Base-by-base conservation (phyloP, 2,113 vertebrate species). In the Ceyx melanurus region DNA sequence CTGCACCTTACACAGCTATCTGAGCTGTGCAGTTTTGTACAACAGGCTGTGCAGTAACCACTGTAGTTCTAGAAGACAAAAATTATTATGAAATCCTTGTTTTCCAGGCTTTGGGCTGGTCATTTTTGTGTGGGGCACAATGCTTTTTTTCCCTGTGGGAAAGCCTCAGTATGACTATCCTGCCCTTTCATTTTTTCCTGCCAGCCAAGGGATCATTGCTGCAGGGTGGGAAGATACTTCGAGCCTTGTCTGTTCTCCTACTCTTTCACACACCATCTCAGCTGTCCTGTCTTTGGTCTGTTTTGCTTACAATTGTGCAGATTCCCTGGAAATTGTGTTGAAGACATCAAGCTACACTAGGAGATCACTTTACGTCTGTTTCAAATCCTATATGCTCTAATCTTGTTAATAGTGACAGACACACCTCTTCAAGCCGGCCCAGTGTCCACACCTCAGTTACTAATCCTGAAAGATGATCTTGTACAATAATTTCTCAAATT, bases 391-490 rank as follows among this genome's bases (percentile, higher is more conserved):
- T 58, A 31, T 85, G 31, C 60, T 82, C 92, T 95, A 57, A 93
- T 94, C 93, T 88, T 97, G 91, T 93, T 92, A 92, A 95, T 71
- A 71, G 71, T 95, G 95, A 96, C 88, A 96, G 92, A 96, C 2
- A 0, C 42, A 75, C 48, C 73, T 31, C 92, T 94, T 84, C 76
- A 83, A 88, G 86, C 67, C 90, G 76, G 43, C 18, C 62, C 2
- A 0, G 35, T 35, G 80, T 94, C 95, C 86, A 61, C 89, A 90
- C 87, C 74, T 95, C 91, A 79, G 56, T 87, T 92, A 56, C 81
- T 92, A 93, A 91, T 82, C 78, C 84, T 67, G 91, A 95, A 95
- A 96, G 70, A 88, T 42, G 62, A 92, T 79, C 94, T 92, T 77
- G 82, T 90, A 93, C 57, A 88, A 87, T 71, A 96, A 89, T 94